Evolutionary conservation across 2,888 invertebrate species (phyloP).

Genomic region (Luperina nickerlii): DNA sequence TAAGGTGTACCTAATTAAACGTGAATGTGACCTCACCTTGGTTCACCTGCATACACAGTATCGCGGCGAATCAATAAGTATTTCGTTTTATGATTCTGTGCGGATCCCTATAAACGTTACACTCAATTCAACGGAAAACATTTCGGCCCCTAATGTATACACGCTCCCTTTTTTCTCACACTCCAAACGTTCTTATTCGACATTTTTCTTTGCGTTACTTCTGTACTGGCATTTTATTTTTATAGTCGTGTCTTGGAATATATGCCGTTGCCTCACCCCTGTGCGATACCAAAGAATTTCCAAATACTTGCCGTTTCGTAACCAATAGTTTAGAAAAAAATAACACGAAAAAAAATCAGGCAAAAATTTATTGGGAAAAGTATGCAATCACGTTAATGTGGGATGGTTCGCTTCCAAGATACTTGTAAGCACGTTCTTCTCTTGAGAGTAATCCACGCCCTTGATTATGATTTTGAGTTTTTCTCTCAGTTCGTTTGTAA

Average conservation of each 20-base stretch:
- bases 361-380: constrained; percentile 68
- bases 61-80: constrained; percentile 60
- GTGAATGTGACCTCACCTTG: constrained; percentile 42
- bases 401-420: constrained; percentile 68
- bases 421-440: constrained; percentile 69
- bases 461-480: constrained; percentile 76
- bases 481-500: constrained; percentile 79
- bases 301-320: constrained; percentile 74
- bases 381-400: constrained; percentile 44
- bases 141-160: constrained; percentile 71
- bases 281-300: constrained; percentile 77
- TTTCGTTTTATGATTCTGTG: constrained; percentile 60
- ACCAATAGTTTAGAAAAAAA: constrained; percentile 68
- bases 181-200: constrained; percentile 78
- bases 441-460: constrained; percentile 69
- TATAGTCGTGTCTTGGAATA: constrained; percentile 82
- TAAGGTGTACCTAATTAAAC: constrained; percentile 43
- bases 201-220: constrained; percentile 78
- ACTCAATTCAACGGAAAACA: constrained; percentile 72
- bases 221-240: constrained; percentile 82
- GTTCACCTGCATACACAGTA: constrained; percentile 44
- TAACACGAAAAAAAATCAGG: constrained; percentile 64
- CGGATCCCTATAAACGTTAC: constrained; percentile 65
- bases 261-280: constrained; percentile 74
- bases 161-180: constrained; percentile 71